Percentiles rank a stretch among this genome's conserved stretches.
These are phyloP conservation scores for Drosophila pachea DNA, from an alignment of 1,140 invertebrate species.

Conservation along the genomic window DNA sequence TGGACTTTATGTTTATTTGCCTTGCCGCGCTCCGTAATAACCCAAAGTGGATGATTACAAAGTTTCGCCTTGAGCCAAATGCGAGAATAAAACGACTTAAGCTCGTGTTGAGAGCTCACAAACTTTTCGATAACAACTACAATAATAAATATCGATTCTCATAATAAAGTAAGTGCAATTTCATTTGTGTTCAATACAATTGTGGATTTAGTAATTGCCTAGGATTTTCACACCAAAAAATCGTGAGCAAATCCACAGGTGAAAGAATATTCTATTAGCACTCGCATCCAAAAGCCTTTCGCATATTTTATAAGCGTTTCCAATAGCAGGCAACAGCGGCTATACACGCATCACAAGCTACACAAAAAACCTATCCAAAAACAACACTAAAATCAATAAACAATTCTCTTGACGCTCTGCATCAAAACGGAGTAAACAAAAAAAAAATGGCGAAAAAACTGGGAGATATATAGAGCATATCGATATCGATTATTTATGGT, in stretches of 20 bases:
- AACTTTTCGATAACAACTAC: neutral
- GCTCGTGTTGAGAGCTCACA: slow-evolving; percentile 16
- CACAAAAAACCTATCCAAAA: slow-evolving; percentile 1
- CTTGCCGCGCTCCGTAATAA: slow-evolving; percentile 27
- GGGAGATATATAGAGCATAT: neutral
- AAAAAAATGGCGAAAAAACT: slow-evolving; percentile 2
- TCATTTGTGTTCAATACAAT: slow-evolving; percentile 1
- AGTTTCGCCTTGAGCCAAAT: slow-evolving; percentile 21
- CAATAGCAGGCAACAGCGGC: slow-evolving; percentile 12
- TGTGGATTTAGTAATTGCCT: neutral
- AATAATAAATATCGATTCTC: slow-evolving; percentile 8
- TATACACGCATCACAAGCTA: slow-evolving; percentile 15
- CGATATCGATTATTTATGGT: slow-evolving; percentile 4
- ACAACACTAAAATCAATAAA: slow-evolving; percentile 16
- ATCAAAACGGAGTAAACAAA: neutral
- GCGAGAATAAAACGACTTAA: slow-evolving; percentile 23
- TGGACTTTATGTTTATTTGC: slow-evolving; percentile 61
- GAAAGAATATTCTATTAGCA: slow-evolving; percentile 23
- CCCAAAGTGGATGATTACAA: slow-evolving; percentile 54
- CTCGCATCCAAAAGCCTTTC: slow-evolving; percentile 29
- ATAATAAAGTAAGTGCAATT: neutral
- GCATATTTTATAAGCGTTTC: slow-evolving; percentile 27
- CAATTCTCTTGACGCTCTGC: slow-evolving; percentile 4
- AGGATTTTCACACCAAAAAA: neutral
- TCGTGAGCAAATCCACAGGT: slow-evolving; percentile 37